Conservation (phyloP, 2,113 vertebrate genomes). For the Cyphomyrus plagiostoma region DNA sequence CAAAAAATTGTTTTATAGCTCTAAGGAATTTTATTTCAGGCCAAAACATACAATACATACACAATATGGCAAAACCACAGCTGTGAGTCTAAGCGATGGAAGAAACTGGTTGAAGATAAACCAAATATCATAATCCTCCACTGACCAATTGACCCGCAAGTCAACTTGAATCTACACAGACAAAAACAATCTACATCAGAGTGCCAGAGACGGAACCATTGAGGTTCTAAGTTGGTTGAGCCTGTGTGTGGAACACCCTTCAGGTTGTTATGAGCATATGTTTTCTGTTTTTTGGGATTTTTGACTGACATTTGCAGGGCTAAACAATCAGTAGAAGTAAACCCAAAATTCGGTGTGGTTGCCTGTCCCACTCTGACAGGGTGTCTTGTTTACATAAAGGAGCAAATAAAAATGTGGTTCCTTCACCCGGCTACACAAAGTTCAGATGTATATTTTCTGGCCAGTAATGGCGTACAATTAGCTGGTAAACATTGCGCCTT, state of each 20-base stretch:
- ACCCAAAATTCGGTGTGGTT: slow-evolving; percentile 20
- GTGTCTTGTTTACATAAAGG: slow-evolving; percentile 49
- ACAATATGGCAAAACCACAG: background rate
- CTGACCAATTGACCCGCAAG: background rate
- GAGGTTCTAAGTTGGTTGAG: background rate
- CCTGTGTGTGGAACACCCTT: background rate
- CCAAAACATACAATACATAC: background rate
- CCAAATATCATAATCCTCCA: background rate
- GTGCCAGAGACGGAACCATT: background rate
- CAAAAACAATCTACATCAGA: background rate
- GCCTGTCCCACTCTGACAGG: slow-evolving; percentile 30
- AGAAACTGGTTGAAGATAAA: background rate
- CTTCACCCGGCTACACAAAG: slow-evolving; percentile 47
- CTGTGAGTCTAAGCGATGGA: background rate
- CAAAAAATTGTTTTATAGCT: background rate
- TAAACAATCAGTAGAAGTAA: slow-evolving; percentile 23
- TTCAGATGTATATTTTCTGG: slow-evolving; percentile 64
- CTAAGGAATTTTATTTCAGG: background rate
- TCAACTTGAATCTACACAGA: background rate
- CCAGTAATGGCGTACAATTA: slow-evolving; percentile 64
- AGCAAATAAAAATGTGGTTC: slow-evolving; percentile 52
- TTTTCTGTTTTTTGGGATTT: slow-evolving; percentile 1
- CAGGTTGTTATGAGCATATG: background rate
- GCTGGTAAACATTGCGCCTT: slow-evolving; percentile 59
- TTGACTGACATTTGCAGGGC: background rate